phyloP scores from a whole-genome alignment of 2,888 invertebrate genomes.

The Chrysolina oricalcia region DNA sequence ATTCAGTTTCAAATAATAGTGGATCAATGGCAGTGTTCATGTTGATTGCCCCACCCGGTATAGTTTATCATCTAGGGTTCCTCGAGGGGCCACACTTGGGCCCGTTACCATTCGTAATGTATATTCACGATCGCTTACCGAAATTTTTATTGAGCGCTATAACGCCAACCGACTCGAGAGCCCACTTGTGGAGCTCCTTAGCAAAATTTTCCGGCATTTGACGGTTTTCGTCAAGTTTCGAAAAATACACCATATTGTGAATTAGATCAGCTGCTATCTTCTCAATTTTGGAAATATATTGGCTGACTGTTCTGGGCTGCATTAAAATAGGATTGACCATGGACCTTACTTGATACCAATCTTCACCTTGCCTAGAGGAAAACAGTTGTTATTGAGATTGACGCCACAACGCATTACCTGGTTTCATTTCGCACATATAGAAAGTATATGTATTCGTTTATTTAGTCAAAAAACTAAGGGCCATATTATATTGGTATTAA shows the following conservation, averaged over 20 bases:
- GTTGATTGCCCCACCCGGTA: too few relatives aligned
- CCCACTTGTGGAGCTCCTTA: conserved; percentile 77
- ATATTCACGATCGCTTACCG: conserved; percentile 57
- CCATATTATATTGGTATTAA: too few relatives aligned
- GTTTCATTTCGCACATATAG: too few relatives aligned
- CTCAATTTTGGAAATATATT: conserved; percentile 64
- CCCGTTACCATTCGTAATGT: background rate
- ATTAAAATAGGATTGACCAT: conserved; percentile 75
- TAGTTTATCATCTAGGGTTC: too few relatives aligned
- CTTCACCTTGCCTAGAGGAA: conserved; percentile 72
- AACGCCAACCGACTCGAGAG: conserved; percentile 74
- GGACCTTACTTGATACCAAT: conserved; percentile 74
- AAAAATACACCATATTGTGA: conserved; percentile 30
- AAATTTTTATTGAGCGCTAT: conserved; percentile 69
- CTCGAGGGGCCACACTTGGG: too few relatives aligned
- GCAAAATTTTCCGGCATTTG: conserved; percentile 70
- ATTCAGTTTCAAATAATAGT: too few relatives aligned
- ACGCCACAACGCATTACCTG: too few relatives aligned
- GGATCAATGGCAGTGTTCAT: too few relatives aligned
- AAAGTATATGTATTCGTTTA: too few relatives aligned
- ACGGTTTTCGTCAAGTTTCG: conserved; percentile 42
- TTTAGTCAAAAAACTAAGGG: too few relatives aligned
- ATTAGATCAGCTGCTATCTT: conserved; percentile 62
- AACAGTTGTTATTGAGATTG: background rate
- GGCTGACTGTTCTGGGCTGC: conserved; percentile 69